A percentile compares a stretch with the other conserved stretches of the same genome.
phyloP scores from a whole-genome alignment of 2,888 invertebrate genomes.

The Ectropis crepuscularia region DNA sequence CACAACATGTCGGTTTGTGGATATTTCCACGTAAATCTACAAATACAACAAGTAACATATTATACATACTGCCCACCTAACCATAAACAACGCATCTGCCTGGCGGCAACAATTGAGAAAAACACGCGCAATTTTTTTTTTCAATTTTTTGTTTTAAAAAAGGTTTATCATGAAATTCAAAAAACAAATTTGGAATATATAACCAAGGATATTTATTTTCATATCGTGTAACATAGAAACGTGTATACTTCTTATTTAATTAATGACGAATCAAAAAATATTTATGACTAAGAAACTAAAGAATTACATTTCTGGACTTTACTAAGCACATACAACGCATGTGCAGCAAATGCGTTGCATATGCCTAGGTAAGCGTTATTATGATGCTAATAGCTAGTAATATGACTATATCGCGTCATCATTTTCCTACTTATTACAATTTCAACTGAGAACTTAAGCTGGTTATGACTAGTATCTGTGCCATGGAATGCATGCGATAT shows the following conservation, averaged over 20 bases:
- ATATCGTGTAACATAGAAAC: neutral
- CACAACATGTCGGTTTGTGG: no score
- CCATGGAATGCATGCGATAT: neutral
- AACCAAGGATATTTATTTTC: neutral
- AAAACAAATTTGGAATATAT: no score
- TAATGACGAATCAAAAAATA: neutral
- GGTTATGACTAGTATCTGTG: constrained; percentile 1
- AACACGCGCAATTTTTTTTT: neutral
- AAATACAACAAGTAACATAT: no score
- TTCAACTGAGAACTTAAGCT: neutral
- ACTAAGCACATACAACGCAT: constrained; percentile 17
- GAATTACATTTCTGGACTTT: neutral
- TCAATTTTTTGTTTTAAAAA: neutral
- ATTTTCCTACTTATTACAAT: neutral
- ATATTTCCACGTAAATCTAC: no score
- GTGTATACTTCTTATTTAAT: neutral
- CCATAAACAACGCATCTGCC: neutral
- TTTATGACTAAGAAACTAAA: neutral
- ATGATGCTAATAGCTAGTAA: constrained; percentile 2
- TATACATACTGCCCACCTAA: constrained; percentile 4
- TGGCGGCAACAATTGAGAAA: neutral
- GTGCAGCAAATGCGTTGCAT: constrained; percentile 5
- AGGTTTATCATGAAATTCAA: neutral
- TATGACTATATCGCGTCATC: neutral
- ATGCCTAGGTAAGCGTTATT: neutral